Conservation (phyloP, 2,888 invertebrate genomes). For the Netelia melanura region DNA sequence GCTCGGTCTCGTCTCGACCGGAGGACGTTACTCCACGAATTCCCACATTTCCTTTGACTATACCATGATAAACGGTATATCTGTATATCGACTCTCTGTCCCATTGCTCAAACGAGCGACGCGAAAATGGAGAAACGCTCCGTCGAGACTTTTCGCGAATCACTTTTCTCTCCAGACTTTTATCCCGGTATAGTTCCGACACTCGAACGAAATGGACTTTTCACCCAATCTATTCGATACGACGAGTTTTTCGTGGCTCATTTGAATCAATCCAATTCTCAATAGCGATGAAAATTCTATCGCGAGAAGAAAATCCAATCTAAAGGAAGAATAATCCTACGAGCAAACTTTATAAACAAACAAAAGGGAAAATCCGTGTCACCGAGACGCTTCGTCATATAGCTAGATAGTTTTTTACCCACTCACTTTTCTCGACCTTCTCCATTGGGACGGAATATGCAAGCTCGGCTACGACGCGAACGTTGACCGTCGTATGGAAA, state of each 20-base stretch:
- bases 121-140: background rate
- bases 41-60: conserved; percentile 29
- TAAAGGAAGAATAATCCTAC: background rate
- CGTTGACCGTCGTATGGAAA: conserved; percentile 4
- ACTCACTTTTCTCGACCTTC: conserved; percentile 41
- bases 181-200: conserved; percentile 17
- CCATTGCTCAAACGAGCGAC: conserved; percentile 17
- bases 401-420: background rate
- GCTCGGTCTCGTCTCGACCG: conserved; percentile 40
- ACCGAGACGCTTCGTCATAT: conserved; percentile 26
- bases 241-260: background rate
- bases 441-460: conserved; percentile 4
- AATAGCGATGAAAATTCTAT: conserved; percentile 6
- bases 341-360: background rate
- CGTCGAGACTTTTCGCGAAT: conserved; percentile 38
- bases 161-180: conserved; percentile 29
- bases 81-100: conserved; percentile 16
- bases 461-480: background rate
- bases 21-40: conserved; percentile 52
- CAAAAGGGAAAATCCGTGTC: conserved; percentile 23
- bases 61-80: conserved; percentile 11
- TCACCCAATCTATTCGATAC: conserved; percentile 7
- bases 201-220: conserved; percentile 50
- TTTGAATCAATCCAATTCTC: conserved; percentile 36
- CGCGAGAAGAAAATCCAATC: background rate